Evolutionary conservation across 2,888 invertebrate species (phyloP).

Genomic region (Torymus texanus): DNA sequence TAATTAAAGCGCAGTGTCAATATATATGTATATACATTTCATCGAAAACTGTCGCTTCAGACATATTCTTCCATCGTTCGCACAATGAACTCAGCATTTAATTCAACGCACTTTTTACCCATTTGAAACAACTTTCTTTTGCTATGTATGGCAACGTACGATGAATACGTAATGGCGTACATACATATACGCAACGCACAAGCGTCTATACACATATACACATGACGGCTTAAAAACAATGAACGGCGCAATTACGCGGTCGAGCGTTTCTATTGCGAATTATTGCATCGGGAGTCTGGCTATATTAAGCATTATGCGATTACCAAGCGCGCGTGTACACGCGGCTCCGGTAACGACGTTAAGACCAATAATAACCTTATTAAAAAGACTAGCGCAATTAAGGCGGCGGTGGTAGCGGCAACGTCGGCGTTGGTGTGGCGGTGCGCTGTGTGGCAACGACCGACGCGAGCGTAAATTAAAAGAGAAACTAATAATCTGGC

Average conservation of each 20-base stretch:
- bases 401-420: neutral
- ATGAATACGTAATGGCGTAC: no score
- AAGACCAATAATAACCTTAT: constrained; percentile 38
- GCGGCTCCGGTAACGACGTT: constrained; percentile 7
- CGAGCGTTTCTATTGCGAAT: constrained; percentile 15
- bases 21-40: no score
- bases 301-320: constrained; percentile 33
- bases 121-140: no score
- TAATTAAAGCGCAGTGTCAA: no score
- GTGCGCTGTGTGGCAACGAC: neutral
- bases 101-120: no score
- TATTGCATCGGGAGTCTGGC: neutral
- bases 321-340: neutral
- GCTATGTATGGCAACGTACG: no score
- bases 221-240: neutral
- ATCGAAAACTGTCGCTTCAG: no score
- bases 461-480: neutral
- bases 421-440: neutral
- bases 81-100: no score
- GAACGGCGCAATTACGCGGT: neutral
- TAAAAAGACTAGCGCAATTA: constrained; percentile 34
- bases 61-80: no score
- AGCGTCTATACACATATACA: no score
- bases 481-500: constrained; percentile 26
- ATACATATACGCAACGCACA: no score